Conservation (phyloP, 2,113 vertebrate genomes). For the Hemiprocne comata region DNA sequence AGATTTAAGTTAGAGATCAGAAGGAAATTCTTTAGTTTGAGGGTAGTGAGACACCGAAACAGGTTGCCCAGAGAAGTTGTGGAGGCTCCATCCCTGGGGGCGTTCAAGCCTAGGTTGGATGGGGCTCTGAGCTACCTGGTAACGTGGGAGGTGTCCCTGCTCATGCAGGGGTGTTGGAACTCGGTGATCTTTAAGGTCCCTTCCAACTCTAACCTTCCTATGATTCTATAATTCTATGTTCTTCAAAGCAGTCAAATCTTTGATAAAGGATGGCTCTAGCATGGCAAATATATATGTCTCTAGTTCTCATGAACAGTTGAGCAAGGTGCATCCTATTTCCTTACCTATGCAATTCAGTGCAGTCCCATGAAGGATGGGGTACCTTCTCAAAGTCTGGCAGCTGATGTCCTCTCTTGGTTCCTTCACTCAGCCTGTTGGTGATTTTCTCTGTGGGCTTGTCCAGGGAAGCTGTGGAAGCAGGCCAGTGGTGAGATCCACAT, state of each 20-base stretch:
- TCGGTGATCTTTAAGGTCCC: too few species aligned
- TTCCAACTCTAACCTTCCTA: too few species aligned
- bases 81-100: too few species aligned
- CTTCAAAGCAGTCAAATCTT: background rate
- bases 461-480: accelerated
- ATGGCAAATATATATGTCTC: background rate
- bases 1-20: too few species aligned
- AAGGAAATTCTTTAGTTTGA: too few species aligned
- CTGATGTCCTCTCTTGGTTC: background rate
- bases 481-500: background rate
- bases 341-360: background rate
- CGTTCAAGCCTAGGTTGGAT: too few species aligned
- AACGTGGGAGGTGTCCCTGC: too few species aligned
- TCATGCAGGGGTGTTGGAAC: too few species aligned
- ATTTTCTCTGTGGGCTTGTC: background rate
- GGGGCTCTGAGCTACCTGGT: too few species aligned
- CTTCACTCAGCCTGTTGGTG: background rate
- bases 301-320: background rate
- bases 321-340: background rate
- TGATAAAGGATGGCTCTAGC: background rate
- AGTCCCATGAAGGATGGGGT: background rate
- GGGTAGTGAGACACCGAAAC: too few species aligned
- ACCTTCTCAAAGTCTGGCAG: background rate
- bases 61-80: too few species aligned
- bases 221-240: too few species aligned